Conservation (phyloP, 2,797 vertebrate species). For the Tragelaphus oryx region DNA sequence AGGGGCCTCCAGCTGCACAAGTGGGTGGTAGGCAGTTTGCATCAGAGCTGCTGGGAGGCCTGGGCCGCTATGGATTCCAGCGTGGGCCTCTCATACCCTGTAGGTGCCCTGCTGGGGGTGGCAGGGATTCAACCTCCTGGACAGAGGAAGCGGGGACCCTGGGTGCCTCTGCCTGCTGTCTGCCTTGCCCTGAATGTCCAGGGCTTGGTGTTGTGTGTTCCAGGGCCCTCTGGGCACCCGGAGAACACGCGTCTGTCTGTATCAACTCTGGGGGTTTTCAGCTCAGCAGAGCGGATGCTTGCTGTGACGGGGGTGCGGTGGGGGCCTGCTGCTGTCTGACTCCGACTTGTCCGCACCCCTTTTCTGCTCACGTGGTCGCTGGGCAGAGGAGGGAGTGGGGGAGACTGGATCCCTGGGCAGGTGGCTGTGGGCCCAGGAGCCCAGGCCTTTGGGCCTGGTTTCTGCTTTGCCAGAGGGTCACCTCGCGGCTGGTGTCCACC, state of each 20-base stretch:
- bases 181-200: background rate
- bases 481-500: fast-evolving
- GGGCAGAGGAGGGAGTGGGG: fast-evolving
- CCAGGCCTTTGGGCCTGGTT: background rate
- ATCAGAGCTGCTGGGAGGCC: background rate
- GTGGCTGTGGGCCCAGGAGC: background rate
- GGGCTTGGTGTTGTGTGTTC: fast-evolving
- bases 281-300: fast-evolving
- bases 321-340: fast-evolving
- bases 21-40: no score
- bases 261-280: fast-evolving
- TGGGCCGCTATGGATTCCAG: background rate
- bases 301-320: fast-evolving
- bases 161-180: background rate
- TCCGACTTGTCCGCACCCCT: fast-evolving
- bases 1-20: background rate
- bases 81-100: fast-evolving
- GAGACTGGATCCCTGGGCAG: fast-evolving
- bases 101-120: fast-evolving
- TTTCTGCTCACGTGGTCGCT: fast-evolving
- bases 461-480: fast-evolving
- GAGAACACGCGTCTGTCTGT: fast-evolving
- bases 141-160: background rate
- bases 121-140: no score
- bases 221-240: fast-evolving